Base-by-base conservation (phyloP, 2,797 vertebrate genomes). In the Pangasius mekongensis region DNA sequence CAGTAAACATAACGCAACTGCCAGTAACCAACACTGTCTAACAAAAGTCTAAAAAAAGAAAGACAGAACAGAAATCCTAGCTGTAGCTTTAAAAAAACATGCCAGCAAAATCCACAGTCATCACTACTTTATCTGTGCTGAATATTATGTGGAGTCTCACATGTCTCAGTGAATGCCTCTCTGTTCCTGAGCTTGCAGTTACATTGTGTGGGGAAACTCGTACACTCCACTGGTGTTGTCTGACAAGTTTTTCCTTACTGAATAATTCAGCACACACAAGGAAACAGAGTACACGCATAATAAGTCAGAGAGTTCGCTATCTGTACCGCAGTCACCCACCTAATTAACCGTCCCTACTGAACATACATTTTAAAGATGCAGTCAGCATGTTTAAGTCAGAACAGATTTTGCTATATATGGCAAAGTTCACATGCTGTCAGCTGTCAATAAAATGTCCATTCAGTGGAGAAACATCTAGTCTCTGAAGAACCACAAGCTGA, bases 171-270 rank as follows among this genome's bases (percentile, higher is more conserved):
- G 56, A 39, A 81, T 14, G 39, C 78, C 24, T 87, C 52, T 66
- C 47, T 74, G 71, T 76, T 83, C 52, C 58, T 30, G 43, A 86
- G 67, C 10, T 82, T 82, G 22, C 47, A 66, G 43, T 83, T 33
- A 80, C 77, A 78, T 87, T 39, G 66, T 83, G 58, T n/a, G 78
- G 77, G 43, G 54, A 71, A 71, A 82, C 43, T 71, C 27, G 24
- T n/a, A 62, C 64, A 85, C 64, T n/a, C 80, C 58, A 87, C n/a
- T 62, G 73, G 77, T 87, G 58, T 60, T 83, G 66, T 56, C 80
- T 60, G 7, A 84, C 69, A 84, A 54, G 67, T 84, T 71, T 84
- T 71, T 27, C 67, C 47, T 69, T 36, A 24, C 52, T 84, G 67
- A 84, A 84, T 84, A 71, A 54, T 84, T 84, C 64, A 84, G 30